These are phyloP conservation scores for Heloderma charlesbogerti DNA, from an alignment of 2,113 vertebrate genomes.

Conservation along the genomic window DNA sequence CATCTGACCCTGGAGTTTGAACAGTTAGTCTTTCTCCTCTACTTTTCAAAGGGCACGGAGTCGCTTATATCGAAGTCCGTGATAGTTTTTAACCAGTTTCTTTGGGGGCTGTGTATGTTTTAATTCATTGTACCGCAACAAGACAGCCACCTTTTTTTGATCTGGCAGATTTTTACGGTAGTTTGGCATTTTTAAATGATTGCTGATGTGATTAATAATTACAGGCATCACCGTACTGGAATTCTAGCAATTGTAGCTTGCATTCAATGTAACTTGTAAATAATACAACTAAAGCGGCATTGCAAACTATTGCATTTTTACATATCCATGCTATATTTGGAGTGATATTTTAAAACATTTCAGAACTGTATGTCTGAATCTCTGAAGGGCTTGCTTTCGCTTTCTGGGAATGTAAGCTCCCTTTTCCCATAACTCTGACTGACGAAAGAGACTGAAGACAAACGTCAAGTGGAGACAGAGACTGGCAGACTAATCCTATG, in stretches of 20 bases:
- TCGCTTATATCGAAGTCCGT: slow-evolving; percentile 18
- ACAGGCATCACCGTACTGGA: not conserved
- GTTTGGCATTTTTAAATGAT: slow-evolving; percentile 28
- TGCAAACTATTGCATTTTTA: slow-evolving; percentile 9
- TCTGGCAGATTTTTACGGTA: not conserved
- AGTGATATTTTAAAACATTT: not conserved
- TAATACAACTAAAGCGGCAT: not conserved
- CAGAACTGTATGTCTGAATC: not conserved
- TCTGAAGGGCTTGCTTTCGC: not conserved
- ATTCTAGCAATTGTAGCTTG: not conserved
- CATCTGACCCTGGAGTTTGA: slow-evolving; percentile 87
- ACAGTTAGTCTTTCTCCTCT: slow-evolving; percentile 72
- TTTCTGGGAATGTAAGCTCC: not conserved
- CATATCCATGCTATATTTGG: not conserved
- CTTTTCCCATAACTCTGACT: not conserved
- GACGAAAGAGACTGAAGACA: not conserved
- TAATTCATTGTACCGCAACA: not conserved
- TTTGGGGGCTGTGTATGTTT: not conserved
- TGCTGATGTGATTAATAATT: not conserved
- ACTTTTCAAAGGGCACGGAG: slow-evolving; percentile 20
- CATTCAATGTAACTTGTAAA: not conserved
- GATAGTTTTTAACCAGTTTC: slow-evolving; percentile 24
- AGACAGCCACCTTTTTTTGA: not conserved
- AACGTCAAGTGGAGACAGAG: not conserved
- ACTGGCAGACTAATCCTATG: not conserved